These are phyloP conservation scores for Blennius ocellaris DNA, from an alignment of 2,113 vertebrate species.

Conservation along the genomic window DNA sequence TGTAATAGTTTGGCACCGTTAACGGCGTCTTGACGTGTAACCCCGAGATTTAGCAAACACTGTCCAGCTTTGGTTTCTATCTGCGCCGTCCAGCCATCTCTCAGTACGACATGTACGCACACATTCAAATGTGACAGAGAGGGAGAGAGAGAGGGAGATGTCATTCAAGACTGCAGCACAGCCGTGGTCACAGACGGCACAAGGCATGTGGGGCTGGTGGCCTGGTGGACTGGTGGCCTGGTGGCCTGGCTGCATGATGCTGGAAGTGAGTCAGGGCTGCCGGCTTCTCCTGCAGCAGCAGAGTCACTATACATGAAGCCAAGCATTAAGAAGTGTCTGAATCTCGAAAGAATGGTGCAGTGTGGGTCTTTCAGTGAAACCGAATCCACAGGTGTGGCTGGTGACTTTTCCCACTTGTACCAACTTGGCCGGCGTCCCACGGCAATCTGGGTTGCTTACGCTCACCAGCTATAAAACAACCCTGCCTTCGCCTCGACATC, in stretches of 20 bases:
- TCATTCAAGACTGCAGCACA: constrained; percentile 14
- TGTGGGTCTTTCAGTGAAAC: not conserved
- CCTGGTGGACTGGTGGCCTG: too few relatives aligned
- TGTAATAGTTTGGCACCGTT: constrained; percentile 33
- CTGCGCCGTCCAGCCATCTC: constrained; percentile 53
- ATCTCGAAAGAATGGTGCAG: not conserved
- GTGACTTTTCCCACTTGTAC: constrained; percentile 2
- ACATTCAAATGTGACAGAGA: not conserved
- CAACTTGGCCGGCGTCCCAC: constrained; percentile 3
- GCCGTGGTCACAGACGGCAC: constrained; percentile 8
- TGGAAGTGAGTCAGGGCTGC: too few relatives aligned
- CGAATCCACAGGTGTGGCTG: not conserved
- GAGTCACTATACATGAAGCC: too few relatives aligned
- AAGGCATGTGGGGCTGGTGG: constrained; percentile 17
- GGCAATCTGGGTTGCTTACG: constrained; percentile 4
- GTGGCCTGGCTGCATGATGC: too few relatives aligned
- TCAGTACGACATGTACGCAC: constrained; percentile 3
- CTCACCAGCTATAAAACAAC: constrained; percentile 28
- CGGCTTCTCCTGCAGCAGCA: too few relatives aligned
- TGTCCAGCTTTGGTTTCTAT: constrained; percentile 59
- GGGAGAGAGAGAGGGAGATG: too few relatives aligned
- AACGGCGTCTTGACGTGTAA: constrained; percentile 34
- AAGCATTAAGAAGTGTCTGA: too few relatives aligned
- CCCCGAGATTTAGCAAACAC: constrained; percentile 42
- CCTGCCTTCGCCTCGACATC: constrained; percentile 36